Conservation (phyloP, 2,888 invertebrate genomes). For the Yponomeuta sedellus region DNA sequence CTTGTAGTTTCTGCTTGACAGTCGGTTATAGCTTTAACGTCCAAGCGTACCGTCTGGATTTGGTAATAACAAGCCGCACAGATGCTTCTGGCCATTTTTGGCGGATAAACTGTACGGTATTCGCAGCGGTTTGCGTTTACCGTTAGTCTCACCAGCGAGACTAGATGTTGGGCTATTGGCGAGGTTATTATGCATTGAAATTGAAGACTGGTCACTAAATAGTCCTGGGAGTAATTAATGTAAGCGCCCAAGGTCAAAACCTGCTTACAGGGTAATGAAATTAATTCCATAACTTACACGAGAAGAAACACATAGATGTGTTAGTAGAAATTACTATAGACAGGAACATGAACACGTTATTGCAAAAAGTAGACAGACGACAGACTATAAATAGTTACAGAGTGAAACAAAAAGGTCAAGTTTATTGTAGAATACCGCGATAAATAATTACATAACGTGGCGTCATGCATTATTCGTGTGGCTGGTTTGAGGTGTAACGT, state of each 20-base stretch:
- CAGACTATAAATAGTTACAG: no score
- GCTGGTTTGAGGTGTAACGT: background rate
- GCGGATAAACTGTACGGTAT: constrained; percentile 61
- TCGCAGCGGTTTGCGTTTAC: constrained; percentile 57
- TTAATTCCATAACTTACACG: no score
- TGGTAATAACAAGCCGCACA: constrained; percentile 38
- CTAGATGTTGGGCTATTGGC: constrained; percentile 27
- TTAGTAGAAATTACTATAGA: no score
- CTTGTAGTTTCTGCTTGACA: background rate
- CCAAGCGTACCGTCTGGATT: constrained; percentile 35
- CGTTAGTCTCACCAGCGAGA: constrained; percentile 57
- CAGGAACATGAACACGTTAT: no score
- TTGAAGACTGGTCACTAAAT: background rate
- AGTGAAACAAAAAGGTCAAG: background rate
- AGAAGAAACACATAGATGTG: no score
- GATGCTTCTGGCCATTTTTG: constrained; percentile 45
- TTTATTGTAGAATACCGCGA: background rate
- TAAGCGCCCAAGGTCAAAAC: background rate
- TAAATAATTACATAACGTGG: background rate
- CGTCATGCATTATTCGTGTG: background rate
- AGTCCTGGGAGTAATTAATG: background rate
- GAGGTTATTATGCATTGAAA: background rate
- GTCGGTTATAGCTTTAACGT: constrained; percentile 16
- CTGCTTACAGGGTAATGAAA: background rate
- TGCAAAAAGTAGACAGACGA: no score